Conservation (phyloP, 2,888 invertebrate species). For the Philopedon plagiatum region DNA sequence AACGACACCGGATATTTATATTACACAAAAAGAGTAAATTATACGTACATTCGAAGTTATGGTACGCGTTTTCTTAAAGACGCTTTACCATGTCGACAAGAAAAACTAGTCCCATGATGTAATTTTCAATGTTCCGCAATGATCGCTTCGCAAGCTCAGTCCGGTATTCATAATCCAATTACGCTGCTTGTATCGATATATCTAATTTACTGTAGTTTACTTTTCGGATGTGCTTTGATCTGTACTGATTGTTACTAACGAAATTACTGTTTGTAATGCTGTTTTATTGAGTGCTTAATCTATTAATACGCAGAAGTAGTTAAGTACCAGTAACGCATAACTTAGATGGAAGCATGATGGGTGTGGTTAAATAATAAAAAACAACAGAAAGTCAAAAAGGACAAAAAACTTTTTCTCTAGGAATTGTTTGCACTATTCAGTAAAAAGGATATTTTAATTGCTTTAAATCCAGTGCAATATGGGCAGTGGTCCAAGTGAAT, state of each 20-base stretch:
- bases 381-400: too few species aligned
- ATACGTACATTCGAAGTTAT: neutral
- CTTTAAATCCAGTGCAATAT: too few species aligned
- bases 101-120: constrained; percentile 6
- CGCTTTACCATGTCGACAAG: neutral
- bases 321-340: too few species aligned
- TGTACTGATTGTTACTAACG: neutral
- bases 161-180: constrained; percentile 4
- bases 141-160: neutral
- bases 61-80: constrained; percentile 3
- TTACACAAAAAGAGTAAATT: neutral
- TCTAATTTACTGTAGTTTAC: neutral
- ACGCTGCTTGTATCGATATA: neutral
- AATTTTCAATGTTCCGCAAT: constrained; percentile 11
- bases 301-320: too few species aligned
- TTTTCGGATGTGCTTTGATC: constrained; percentile 12
- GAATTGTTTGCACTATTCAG: too few species aligned
- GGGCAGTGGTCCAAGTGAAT: too few species aligned
- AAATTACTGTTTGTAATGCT: neutral
- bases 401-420: too few species aligned
- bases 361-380: too few species aligned
- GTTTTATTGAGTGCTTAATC: neutral
- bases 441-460: too few species aligned
- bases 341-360: too few species aligned
- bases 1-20: neutral